These are phyloP conservation scores for Orestias chungarensis DNA, from an alignment of 2,797 vertebrate species.

Conservation along the genomic window DNA sequence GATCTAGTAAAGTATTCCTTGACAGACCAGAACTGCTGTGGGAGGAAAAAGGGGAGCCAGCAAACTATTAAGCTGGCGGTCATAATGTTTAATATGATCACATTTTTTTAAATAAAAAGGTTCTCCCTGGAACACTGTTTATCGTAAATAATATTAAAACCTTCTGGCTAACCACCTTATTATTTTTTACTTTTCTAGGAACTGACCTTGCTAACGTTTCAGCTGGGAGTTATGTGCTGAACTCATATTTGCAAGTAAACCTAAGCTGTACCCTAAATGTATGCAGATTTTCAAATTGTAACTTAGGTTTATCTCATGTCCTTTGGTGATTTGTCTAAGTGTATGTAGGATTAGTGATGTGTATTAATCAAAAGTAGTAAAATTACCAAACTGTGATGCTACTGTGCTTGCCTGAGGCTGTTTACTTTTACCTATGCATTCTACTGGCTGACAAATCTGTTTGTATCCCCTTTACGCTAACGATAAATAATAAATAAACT, in stretches of 20 bases:
- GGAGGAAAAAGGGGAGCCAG: background rate
- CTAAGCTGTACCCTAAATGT: background rate
- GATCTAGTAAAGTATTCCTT: too few relatives aligned
- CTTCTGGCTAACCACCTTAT: background rate
- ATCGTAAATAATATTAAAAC: background rate
- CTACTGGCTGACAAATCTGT: slow-evolving; percentile 2
- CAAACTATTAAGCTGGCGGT: background rate
- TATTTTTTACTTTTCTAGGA: background rate
- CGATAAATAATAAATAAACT: too few relatives aligned
- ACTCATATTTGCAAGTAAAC: background rate
- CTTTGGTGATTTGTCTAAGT: slow-evolving; percentile 30
- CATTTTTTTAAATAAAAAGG: too few relatives aligned
- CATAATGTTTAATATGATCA: background rate
- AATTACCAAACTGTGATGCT: slow-evolving; percentile 19
- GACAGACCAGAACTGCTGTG: background rate
- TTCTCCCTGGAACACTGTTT: background rate
- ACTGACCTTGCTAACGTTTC: background rate
- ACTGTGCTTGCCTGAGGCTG: slow-evolving; percentile 1
- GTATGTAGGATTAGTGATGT: slow-evolving; percentile 36
- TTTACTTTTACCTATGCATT: slow-evolving; percentile 6
- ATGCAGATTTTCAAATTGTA: slow-evolving; percentile 7
- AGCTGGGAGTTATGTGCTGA: too few relatives aligned
- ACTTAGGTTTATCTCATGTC: slow-evolving; percentile 27
- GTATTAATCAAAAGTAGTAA: slow-evolving; percentile 35
- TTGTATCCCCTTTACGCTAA: background rate